A percentile compares a stretch with the other conserved stretches of the same genome.
Conservation (phyloP, 2,888 invertebrate genomes). For the Labia minor region DNA sequence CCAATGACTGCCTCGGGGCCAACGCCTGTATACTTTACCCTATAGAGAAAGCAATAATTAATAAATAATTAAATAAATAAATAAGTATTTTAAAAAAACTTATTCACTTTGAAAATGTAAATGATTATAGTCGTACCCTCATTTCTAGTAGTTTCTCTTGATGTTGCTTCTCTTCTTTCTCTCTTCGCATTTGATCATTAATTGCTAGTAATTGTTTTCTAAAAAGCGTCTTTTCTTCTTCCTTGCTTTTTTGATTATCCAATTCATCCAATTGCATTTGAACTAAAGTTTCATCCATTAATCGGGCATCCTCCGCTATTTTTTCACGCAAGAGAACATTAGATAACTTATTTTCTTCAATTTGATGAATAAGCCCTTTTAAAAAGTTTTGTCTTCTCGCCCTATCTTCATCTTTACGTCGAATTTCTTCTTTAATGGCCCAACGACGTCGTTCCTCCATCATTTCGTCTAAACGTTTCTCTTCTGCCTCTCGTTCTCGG, state of each 20-base stretch:
- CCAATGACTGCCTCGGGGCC: too few relatives aligned
- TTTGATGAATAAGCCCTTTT: constrained; percentile 42
- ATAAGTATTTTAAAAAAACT: too few relatives aligned
- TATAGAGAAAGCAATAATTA: too few relatives aligned
- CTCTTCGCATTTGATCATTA: constrained; percentile 30
- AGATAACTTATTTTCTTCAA: constrained; percentile 28
- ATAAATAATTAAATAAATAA: too few relatives aligned
- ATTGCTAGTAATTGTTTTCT: constrained; percentile 47
- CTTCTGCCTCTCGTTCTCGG: constrained; percentile 35
- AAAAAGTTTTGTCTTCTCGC: constrained; percentile 40
- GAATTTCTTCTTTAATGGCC: constrained; percentile 38
- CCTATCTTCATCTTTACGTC: constrained; percentile 39
- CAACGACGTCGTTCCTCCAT: constrained; percentile 57
- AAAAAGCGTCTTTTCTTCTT: constrained; percentile 39
- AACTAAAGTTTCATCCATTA: constrained; percentile 43
- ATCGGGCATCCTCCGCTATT: constrained; percentile 28
- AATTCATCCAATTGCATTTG: constrained; percentile 51
- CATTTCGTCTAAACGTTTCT: constrained; percentile 49
- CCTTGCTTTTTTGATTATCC: constrained; percentile 41
- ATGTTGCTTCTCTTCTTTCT: constrained; percentile 23
- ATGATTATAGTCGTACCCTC: too few relatives aligned
- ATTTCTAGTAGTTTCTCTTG: constrained; percentile 37
- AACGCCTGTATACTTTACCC: too few relatives aligned
- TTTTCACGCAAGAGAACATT: constrained; percentile 15
- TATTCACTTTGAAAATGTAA: too few relatives aligned